Conservation (phyloP, 2,888 invertebrate species). For the Eupithecia exiguata region DNA sequence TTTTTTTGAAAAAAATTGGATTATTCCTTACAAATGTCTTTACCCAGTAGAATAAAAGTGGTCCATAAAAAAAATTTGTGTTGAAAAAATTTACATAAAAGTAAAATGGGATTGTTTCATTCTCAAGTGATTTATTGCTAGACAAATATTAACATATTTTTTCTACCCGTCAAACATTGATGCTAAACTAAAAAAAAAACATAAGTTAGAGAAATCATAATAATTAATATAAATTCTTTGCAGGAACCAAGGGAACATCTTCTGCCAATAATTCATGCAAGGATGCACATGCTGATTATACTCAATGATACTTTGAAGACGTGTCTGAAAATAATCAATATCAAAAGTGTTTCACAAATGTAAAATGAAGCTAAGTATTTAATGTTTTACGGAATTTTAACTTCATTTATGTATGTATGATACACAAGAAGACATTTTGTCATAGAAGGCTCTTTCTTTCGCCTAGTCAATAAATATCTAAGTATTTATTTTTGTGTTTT, state of each 20-base stretch:
- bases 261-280: constrained; percentile 86
- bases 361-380: constrained; percentile 60
- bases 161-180: background rate
- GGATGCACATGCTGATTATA: constrained; percentile 87
- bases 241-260: constrained; percentile 88
- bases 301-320: constrained; percentile 86
- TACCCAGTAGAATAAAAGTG: background rate
- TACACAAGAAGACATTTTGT: background rate
- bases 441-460: background rate
- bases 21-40: too few species aligned
- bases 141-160: background rate
- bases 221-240: constrained; percentile 49
- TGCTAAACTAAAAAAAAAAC: background rate
- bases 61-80: background rate
- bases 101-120: background rate
- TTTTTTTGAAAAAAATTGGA: too few species aligned
- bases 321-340: constrained; percentile 85
- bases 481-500: background rate
- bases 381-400: background rate
- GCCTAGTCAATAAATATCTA: background rate
- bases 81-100: background rate
- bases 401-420: background rate
- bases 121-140: background rate
- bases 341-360: constrained; percentile 88
- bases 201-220: background rate